phyloP scores from a whole-genome alignment of 2,888 invertebrate genomes.

The Sicus ferrugineus region DNA sequence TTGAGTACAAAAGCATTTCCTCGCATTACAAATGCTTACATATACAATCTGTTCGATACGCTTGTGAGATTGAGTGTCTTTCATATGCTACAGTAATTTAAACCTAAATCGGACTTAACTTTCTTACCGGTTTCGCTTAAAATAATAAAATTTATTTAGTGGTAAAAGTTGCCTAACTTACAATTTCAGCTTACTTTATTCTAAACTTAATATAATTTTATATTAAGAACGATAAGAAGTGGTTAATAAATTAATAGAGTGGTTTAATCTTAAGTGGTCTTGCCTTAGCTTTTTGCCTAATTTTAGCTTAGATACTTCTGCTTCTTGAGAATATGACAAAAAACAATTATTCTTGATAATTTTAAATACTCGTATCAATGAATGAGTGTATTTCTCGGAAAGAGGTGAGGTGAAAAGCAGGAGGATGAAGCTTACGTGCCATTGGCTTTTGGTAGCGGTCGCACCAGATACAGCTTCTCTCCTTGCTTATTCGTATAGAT shows the following conservation, averaged over 20 bases:
- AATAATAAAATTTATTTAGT: conserved; percentile 32
- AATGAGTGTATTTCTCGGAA: conserved; percentile 16
- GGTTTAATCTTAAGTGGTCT: conserved; percentile 29
- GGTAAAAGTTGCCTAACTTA: conserved; percentile 24
- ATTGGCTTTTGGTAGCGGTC: conserved; percentile 81
- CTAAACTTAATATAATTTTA: conserved; percentile 20
- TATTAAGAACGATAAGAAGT: conserved; percentile 9
- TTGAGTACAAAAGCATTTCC: too few relatives aligned
- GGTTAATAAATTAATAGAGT: conserved; percentile 15
- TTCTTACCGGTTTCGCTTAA: conserved; percentile 5
- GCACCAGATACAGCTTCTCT: conserved; percentile 95
- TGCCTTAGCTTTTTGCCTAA: conserved; percentile 23
- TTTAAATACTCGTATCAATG: conserved; percentile 17
- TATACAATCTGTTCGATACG: conserved; percentile 11
- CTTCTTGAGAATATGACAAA: conserved; percentile 41
- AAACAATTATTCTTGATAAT: conserved; percentile 20
- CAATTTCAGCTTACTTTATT: conserved; percentile 29
- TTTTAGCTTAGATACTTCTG: conserved; percentile 30
- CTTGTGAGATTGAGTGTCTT: conserved; percentile 11
- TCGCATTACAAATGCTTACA: too few relatives aligned
- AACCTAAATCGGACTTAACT: conserved; percentile 14
- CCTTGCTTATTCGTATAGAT: conserved; percentile 98
- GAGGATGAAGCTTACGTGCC: conserved; percentile 60
- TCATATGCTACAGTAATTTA: conserved; percentile 17
- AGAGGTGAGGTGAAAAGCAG: not conserved